Conservation (phyloP, 2,113 vertebrate genomes). For the Suncus etruscus region DNA sequence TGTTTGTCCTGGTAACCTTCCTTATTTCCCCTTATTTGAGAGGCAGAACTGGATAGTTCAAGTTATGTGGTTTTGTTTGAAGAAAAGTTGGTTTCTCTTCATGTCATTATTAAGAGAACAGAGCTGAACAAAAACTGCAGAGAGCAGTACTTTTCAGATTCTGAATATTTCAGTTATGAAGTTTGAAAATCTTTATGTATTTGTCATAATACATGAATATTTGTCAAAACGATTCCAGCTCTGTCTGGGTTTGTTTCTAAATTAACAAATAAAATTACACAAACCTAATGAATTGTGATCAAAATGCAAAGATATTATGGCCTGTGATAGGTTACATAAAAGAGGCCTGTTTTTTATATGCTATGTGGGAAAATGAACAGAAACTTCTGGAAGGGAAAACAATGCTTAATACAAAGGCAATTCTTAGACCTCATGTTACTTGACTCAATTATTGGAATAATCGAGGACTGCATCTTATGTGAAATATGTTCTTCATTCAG, state of each 20-base stretch:
- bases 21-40: no score
- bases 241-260: neutral
- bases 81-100: neutral
- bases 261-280: neutral
- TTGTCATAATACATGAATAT: neutral
- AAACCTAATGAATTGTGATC: neutral
- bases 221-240: neutral
- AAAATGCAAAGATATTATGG: neutral
- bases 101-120: neutral
- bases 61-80: no score
- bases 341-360: neutral
- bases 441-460: neutral
- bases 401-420: neutral
- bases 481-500: neutral
- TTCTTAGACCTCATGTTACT: neutral
- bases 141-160: neutral
- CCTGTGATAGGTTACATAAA: neutral
- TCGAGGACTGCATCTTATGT: neutral
- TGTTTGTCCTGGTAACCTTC: no score
- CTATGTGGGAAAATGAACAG: neutral
- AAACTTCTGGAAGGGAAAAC: neutral
- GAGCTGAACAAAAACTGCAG: neutral
- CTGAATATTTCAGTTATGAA: neutral
- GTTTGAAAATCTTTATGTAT: neutral
- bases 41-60: no score